Base-by-base conservation (phyloP, 2,113 vertebrate species). In the Pygoscelis antarcticus region DNA sequence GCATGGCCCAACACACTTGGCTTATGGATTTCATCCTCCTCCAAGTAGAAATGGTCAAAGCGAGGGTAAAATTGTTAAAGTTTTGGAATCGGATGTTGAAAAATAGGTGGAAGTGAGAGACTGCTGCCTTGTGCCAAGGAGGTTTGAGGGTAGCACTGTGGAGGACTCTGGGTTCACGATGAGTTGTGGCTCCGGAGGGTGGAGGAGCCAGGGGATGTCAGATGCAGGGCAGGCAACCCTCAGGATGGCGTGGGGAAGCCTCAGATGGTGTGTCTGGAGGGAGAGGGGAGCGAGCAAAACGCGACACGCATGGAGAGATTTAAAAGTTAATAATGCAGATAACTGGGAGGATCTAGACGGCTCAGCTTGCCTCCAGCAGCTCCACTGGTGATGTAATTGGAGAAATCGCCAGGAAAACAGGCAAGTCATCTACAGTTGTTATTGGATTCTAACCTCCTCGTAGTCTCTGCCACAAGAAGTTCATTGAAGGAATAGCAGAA, bases 251-350 rank as follows among this genome's bases (percentile, higher is more conserved):
- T 42, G 42, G 42, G 17, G 8, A 46, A 74, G 5, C 32, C 27
- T 44, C 1, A 3, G 13, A 1, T 18, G 26, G 16, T 23, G 30
- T 42, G 42, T 51, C 8, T 1, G 0, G 16, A 6, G n/a, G 19
- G 2, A 27, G 47, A 34, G 30, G 61, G 20, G 8, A 51, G 8
- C 0, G 5, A 71, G 44, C 11, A 42, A 25, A 65, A 55, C 64
- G 40, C 3, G 13, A 26, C 0, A 2, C 38, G 20, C 15, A 3
- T 36, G 29, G 64, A 14, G 19, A 68, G 38, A 12, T 66, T 55
- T 62, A 44, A 74, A 32, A 23, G 36, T 66, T 65, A 62, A 17
- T 61, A 47, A 32, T 16, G 42, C 30, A 52, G 64, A 22, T 23
- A 55, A 5, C n/a, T 40, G 71, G 62, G 46, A 55, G 21, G 14